Conservation (phyloP, 2,888 invertebrate genomes). For the Petrolisthes cinctipes region DNA sequence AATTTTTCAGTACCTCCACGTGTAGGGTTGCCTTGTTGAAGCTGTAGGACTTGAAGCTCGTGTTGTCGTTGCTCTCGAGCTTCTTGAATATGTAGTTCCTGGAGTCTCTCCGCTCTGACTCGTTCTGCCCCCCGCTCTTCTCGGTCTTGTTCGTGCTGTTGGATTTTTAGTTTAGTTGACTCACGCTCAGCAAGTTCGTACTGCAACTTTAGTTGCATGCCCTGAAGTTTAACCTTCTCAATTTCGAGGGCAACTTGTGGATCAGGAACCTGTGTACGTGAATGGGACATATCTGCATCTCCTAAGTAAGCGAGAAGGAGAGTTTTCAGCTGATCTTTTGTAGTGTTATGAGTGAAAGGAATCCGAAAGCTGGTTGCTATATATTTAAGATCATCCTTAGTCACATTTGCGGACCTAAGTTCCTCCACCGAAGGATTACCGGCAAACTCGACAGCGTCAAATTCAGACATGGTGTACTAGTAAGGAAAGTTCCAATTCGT, state of each 20-base stretch:
- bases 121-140: neutral
- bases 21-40: neutral
- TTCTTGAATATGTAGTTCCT: neutral
- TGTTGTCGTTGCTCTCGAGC: neutral
- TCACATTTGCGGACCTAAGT: neutral
- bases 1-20: neutral
- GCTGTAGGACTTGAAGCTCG: conserved; percentile 5
- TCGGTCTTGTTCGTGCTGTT: neutral
- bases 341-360: neutral
- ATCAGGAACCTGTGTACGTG: neutral
- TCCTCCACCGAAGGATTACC: conserved; percentile 25
- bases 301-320: neutral
- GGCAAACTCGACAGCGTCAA: neutral
- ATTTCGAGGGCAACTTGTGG: neutral
- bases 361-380: neutral
- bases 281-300: neutral
- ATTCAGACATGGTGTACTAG: neutral
- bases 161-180: neutral
- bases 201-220: neutral
- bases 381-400: conserved; percentile 9
- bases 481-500: neutral
- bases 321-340: neutral
- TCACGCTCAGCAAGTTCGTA: conserved; percentile 24
- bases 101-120: neutral
- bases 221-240: conserved; percentile 19